Evolutionary conservation across 2,888 invertebrate genomes (phyloP), one percentile per base, ranked within the genome.

Genomic region (Tetragonula carbonaria): DNA sequence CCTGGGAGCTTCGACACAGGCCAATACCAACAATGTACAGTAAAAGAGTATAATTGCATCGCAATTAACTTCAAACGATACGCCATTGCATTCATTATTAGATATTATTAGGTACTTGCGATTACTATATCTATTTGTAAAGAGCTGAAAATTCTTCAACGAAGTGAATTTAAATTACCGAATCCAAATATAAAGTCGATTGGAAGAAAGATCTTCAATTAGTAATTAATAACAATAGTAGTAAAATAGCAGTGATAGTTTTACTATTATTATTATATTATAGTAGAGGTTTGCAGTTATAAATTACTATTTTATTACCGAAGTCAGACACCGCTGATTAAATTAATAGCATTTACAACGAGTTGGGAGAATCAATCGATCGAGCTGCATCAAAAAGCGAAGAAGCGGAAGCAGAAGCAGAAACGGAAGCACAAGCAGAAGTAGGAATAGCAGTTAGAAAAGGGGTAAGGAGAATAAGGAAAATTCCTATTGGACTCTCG

Each of bases 401-500:
- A 63, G 80, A 70, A 53, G n/a, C 57, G 55, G 74, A 74, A 57
- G 51, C 28, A 2, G 28, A 28, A 28, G 2, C 14, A 53, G 38
- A 38, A 38, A 38, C 38, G 38, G 8, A 38, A 8, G 38, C 38
- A 38, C 38, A 38, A 38, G 38, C 45, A 45, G 23, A 53, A 74
- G n/a, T 3, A 28, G 28, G 28, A 45, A 16, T 33, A 38, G 63
- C 23, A 38, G 38, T 13, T 33, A 53, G 23, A 57, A 74, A 50
- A 23, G n/a, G 45, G 50, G 33, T 57, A 57, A 74, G 73, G 23
- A 59, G 74, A 72, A 75, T 67, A 84, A 84, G 84, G 78, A 72
- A 57, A 84, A 79, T 71, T 83, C 67, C 84, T 84, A 78, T 82
- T 84, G 79, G 84, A 83, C 84, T 79, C 63, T 84, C 79, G 79